A percentile compares a stretch with the other conserved stretches of the same genome.
Evolutionary conservation across 2,888 invertebrate genomes (phyloP).

Genomic region (Cephus sareptanus): DNA sequence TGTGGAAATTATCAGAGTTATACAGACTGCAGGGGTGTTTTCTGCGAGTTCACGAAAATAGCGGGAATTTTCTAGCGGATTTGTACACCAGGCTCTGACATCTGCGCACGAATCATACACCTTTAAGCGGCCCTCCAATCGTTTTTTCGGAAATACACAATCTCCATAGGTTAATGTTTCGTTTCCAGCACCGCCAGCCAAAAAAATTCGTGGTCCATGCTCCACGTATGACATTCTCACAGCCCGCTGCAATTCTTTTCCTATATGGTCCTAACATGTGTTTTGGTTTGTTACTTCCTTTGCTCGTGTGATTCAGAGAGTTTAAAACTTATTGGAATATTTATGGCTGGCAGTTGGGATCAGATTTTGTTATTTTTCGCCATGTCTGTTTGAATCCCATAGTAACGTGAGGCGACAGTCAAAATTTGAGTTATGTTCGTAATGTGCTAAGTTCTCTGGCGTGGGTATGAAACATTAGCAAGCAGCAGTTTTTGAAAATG

Average conservation of each 20-base stretch:
- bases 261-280: neutral
- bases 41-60: conserved; percentile 57
- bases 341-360: conserved; percentile 15
- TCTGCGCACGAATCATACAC: conserved; percentile 69
- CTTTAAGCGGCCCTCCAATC: conserved; percentile 70
- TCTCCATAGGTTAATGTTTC: conserved; percentile 41
- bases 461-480: neutral
- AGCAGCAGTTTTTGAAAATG: neutral
- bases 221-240: conserved; percentile 38
- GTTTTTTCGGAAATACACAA: conserved; percentile 56
- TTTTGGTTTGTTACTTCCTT: neutral
- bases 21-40: conserved; percentile 41
- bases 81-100: conserved; percentile 71
- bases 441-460: neutral
- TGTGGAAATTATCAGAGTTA: conserved; percentile 6
- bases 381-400: conserved; percentile 27
- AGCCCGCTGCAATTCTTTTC: neutral
- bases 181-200: conserved; percentile 19
- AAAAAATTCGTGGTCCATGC: conserved; percentile 37
- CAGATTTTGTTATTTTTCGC: conserved; percentile 20
- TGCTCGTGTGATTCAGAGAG: neutral
- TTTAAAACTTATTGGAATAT: conserved; percentile 13
- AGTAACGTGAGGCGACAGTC: conserved; percentile 3
- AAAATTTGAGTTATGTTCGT: neutral
- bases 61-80: conserved; percentile 53